These are phyloP conservation scores for Megamerina dolium DNA, from an alignment of 2,888 invertebrate genomes.

Conservation along the genomic window DNA sequence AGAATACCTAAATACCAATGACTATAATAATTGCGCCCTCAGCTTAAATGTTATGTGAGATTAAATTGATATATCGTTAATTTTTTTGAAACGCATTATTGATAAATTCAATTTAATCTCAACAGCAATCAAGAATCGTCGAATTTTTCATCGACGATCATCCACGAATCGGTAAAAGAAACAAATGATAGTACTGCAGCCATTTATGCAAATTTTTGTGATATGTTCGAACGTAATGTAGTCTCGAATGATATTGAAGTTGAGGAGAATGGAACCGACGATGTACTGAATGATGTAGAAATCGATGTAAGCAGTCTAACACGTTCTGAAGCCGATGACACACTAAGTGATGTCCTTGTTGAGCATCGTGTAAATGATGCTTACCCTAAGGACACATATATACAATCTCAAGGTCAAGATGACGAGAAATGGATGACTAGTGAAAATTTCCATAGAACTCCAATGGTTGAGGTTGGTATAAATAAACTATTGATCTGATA, in stretches of 20 bases:
- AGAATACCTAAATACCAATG: constrained; percentile 26
- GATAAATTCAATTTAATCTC: constrained; percentile 29
- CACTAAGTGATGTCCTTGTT: constrained; percentile 26
- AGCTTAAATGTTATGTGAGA: constrained; percentile 18
- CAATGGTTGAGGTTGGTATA: too few species aligned
- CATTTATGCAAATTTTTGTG: constrained; percentile 32
- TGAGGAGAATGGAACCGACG: constrained; percentile 27
- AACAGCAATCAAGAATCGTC: constrained; percentile 18
- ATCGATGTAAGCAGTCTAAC: constrained; percentile 36
- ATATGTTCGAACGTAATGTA: constrained; percentile 32
- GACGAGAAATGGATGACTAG: too few species aligned
- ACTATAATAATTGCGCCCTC: not conserved
- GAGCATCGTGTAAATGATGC: constrained; percentile 5
- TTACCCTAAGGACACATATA: too few species aligned
- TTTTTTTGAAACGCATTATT: constrained; percentile 1
- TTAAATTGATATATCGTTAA: constrained; percentile 20
- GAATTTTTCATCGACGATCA: constrained; percentile 6
- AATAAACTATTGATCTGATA: too few species aligned
- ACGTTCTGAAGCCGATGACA: constrained; percentile 33
- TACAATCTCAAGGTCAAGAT: too few species aligned
- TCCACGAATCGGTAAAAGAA: constrained; percentile 19
- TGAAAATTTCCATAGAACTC: too few species aligned
- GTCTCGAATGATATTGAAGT: constrained; percentile 24
- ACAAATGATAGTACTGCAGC: constrained; percentile 20
- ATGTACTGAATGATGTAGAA: constrained; percentile 33